A percentile compares a stretch with the other conserved stretches of the same genome.
These are phyloP conservation scores for Xiphydria camelus DNA, from an alignment of 2,888 invertebrate genomes.

Conservation along the genomic window DNA sequence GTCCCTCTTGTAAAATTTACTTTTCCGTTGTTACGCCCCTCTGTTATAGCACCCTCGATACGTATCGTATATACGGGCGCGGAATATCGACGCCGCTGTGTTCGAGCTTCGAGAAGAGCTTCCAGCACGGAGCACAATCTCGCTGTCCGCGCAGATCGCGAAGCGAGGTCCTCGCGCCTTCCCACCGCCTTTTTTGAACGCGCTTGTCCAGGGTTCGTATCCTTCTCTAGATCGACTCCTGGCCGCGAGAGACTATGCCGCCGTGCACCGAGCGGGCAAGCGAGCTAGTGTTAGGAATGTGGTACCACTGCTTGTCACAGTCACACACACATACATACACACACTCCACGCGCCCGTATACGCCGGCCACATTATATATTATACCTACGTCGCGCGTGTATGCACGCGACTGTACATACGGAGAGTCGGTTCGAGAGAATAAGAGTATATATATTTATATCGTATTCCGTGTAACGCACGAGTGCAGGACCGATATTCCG, in stretches of 20 bases:
- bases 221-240: constrained; percentile 22
- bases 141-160: constrained; percentile 9
- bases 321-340: constrained; percentile 37
- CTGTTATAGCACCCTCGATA: no score
- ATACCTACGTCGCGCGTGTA: not conserved
- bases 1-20: no score
- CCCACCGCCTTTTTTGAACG: constrained; percentile 22
- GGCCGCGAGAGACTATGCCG: constrained; percentile 19
- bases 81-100: no score
- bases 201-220: constrained; percentile 26
- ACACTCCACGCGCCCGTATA: no score
- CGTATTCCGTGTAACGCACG: no score
- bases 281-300: constrained; percentile 57
- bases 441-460: not conserved
- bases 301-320: constrained; percentile 58
- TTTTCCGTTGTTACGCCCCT: no score
- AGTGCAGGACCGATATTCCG: constrained; percentile 1
- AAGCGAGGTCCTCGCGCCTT: not conserved
- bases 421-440: no score
- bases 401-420: not conserved
- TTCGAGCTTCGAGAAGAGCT: no score
- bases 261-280: constrained; percentile 34
- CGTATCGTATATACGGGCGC: no score
- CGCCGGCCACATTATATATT: constrained; percentile 1
- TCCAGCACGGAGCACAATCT: not conserved